phyloP scores from a whole-genome alignment of 2,113 vertebrate genomes.

The Turdus rufiventris region DNA sequence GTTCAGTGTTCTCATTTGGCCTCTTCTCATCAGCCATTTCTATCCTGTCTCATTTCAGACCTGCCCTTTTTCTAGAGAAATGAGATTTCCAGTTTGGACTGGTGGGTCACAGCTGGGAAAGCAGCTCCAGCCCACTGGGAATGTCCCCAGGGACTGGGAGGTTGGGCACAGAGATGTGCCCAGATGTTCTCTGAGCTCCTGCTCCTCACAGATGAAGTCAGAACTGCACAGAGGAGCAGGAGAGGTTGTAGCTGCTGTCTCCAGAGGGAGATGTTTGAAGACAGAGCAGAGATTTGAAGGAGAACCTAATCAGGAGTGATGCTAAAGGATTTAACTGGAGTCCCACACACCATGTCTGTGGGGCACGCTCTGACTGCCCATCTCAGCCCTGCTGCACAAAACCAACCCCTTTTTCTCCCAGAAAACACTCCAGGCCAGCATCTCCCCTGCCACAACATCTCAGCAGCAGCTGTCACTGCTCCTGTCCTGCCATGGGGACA shows the following conservation, averaged over 20 bases:
- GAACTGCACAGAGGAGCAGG: not conserved
- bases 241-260: not conserved
- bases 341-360: fast-evolving
- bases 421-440: not conserved
- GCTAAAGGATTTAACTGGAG: not conserved
- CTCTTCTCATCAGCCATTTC: not conserved
- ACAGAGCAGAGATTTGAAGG: not conserved
- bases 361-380: not conserved
- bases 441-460: not conserved
- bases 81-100: not conserved
- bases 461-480: not conserved
- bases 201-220: not conserved
- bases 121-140: not conserved
- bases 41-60: not conserved
- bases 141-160: not conserved
- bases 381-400: not conserved
- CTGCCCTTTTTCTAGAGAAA: not conserved
- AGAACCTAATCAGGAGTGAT: not conserved
- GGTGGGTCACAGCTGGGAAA: not conserved
- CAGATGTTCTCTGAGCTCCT: fast-evolving
- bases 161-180: not conserved
- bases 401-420: not conserved
- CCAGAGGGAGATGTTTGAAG: not conserved
- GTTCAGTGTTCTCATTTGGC: not conserved
- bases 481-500: not conserved